Percentiles rank a stretch among this genome's conserved stretches.
Evolutionary conservation across 2,888 invertebrate species (phyloP).

Genomic region (Parochlus steinenii): DNA sequence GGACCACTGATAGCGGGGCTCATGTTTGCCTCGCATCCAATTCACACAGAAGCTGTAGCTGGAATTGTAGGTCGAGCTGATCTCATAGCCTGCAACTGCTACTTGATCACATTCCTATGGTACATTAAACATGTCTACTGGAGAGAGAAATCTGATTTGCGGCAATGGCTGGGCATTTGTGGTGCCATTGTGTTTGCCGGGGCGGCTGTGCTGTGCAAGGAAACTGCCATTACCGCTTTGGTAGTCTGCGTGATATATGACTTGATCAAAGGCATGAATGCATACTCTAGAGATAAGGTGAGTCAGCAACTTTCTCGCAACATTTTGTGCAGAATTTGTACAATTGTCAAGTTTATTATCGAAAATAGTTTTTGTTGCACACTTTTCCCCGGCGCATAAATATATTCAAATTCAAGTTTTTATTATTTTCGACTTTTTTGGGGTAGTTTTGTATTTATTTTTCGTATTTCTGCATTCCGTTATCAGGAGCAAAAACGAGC

Average conservation of each 20-base stretch:
- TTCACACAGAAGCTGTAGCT: slow-evolving; percentile 93
- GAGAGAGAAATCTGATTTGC: slow-evolving; percentile 33
- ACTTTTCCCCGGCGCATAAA: too few species aligned
- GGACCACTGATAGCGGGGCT: slow-evolving; percentile 63
- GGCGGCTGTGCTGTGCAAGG: slow-evolving; percentile 83
- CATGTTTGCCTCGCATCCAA: slow-evolving; percentile 86
- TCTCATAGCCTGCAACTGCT: slow-evolving; percentile 78
- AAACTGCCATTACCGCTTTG: slow-evolving; percentile 85
- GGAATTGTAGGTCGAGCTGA: slow-evolving; percentile 93
- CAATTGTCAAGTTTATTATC: too few species aligned
- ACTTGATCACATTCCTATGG: slow-evolving; percentile 69
- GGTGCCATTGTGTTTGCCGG: slow-evolving; percentile 47
- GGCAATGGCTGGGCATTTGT: slow-evolving; percentile 42
- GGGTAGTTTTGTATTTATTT: too few species aligned
- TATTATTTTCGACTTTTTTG: too few species aligned
- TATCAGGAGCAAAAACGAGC: too few species aligned
- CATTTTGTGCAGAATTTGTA: background rate
- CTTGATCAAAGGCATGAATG: slow-evolving; percentile 39
- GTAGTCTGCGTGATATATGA: slow-evolving; percentile 83
- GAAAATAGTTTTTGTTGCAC: too few species aligned
- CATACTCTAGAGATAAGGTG: slow-evolving; percentile 35
- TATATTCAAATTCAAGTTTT: too few species aligned
- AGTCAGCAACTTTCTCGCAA: slow-evolving; percentile 18
- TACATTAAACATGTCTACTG: slow-evolving; percentile 65
- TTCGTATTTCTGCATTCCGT: too few species aligned